phyloP scores from a whole-genome alignment of 2,797 vertebrate species.

The Lemur catta region DNA sequence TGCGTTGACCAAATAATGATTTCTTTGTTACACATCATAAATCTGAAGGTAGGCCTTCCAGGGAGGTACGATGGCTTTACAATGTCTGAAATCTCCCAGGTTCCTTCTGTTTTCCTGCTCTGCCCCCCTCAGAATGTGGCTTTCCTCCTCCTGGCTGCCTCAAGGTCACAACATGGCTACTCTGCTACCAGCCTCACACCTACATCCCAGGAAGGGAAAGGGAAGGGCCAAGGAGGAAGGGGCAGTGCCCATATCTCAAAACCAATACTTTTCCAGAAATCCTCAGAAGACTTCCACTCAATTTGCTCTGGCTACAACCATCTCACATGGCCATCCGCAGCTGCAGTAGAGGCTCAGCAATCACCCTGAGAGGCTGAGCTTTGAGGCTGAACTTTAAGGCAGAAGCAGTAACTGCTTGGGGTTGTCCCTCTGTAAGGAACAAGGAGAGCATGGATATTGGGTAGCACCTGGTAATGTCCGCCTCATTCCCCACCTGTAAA shows the following conservation, averaged over 20 bases:
- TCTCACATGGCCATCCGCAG: not conserved
- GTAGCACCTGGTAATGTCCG: too few relatives aligned
- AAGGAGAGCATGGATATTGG: not conserved
- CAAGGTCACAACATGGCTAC: not conserved
- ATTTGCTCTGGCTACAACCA: not conserved
- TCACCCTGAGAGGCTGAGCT: not conserved
- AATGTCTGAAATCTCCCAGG: not conserved
- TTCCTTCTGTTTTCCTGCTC: not conserved
- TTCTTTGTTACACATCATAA: not conserved
- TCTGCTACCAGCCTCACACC: not conserved
- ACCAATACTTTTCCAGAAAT: slow-evolving; percentile 2
- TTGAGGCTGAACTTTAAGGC: not conserved
- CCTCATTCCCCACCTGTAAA: not conserved
- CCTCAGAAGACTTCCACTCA: not conserved
- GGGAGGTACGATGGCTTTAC: not conserved
- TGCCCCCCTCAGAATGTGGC: not conserved
- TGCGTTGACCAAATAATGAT: not conserved
- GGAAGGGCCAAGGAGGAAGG: not conserved
- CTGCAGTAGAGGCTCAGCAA: not conserved
- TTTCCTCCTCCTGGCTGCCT: not conserved
- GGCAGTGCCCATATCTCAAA: not conserved
- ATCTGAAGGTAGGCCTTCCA: not conserved
- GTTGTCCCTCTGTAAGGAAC: not conserved
- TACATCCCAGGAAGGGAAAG: not conserved
- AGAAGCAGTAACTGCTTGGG: not conserved